A percentile compares a stretch with the other conserved stretches of the same genome.
These are phyloP conservation scores for Scaptomyza parva DNA, from an alignment of 2,888 invertebrate species.

Conservation along the genomic window DNA sequence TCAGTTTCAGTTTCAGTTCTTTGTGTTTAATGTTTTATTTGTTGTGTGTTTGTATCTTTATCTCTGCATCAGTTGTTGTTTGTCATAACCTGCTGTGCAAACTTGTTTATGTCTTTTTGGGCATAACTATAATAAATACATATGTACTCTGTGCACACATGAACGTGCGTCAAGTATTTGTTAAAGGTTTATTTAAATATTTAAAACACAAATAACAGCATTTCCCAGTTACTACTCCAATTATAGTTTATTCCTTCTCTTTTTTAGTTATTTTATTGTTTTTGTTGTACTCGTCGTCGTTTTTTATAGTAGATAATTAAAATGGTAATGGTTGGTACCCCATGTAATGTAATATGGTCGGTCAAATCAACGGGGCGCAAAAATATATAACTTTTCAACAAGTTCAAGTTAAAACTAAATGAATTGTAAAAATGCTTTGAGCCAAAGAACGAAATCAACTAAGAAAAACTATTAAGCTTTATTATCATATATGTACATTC, in stretches of 20 bases:
- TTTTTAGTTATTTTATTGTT: constrained; percentile 17
- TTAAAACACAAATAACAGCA: constrained; percentile 70
- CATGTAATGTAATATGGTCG: constrained; percentile 40
- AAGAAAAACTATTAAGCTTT: constrained; percentile 3
- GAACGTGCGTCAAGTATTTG: constrained; percentile 69
- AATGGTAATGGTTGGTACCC: constrained; percentile 57
- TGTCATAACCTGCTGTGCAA: constrained; percentile 64
- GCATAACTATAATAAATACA: constrained; percentile 42
- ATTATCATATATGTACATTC: neutral
- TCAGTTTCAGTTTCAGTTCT: neutral
- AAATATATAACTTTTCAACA: constrained; percentile 12
- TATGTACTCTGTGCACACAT: neutral
- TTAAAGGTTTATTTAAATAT: constrained; percentile 67
- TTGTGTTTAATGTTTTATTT: neutral
- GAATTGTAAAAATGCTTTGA: neutral
- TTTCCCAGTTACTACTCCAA: constrained; percentile 41
- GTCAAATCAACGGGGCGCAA: constrained; percentile 36
- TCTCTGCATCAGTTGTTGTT: constrained; percentile 58
- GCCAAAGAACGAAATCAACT: constrained; percentile 1
- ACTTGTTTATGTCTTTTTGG: constrained; percentile 62
- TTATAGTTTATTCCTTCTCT: neutral
- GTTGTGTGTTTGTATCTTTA: constrained; percentile 56
- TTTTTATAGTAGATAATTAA: constrained; percentile 71
- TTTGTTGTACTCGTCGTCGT: constrained; percentile 19
- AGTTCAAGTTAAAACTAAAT: constrained; percentile 9